phyloP scores from a whole-genome alignment of 2,888 invertebrate species.

The Dusona sp. region DNA sequence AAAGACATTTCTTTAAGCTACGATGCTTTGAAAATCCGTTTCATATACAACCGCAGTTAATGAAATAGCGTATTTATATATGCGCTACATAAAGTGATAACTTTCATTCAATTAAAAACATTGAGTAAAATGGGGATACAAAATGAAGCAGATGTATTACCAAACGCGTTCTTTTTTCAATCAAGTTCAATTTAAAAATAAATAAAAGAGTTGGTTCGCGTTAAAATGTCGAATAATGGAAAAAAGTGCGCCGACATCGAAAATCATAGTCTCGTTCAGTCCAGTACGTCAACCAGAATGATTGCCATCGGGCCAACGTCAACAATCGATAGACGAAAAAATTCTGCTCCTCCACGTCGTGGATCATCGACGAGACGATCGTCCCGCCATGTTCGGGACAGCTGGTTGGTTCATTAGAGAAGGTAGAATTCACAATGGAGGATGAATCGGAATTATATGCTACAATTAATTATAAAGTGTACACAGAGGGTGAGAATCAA shows the following conservation, averaged over 20 bases:
- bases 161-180: not conserved
- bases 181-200: not conserved
- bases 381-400: constrained; percentile 73
- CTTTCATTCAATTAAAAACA: not conserved
- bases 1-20: not conserved
- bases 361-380: constrained; percentile 66
- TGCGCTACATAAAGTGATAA: not conserved
- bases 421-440: constrained; percentile 72
- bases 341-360: constrained; percentile 37
- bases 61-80: not conserved
- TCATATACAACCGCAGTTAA: not conserved
- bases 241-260: constrained; percentile 53
- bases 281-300: constrained; percentile 22
- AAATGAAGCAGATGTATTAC: not conserved
- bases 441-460: constrained; percentile 42
- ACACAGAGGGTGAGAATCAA: not conserved
- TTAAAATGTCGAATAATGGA: constrained; percentile 62
- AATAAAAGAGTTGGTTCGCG: not conserved
- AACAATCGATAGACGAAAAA: constrained; percentile 56
- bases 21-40: not conserved
- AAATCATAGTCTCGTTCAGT: constrained; percentile 42
- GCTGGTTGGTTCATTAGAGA: constrained; percentile 78
- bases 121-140: not conserved
- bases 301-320: constrained; percentile 60
- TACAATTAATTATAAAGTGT: constrained; percentile 21